A percentile compares a stretch with the other conserved stretches of the same genome.
Evolutionary conservation across 2,113 vertebrate species (phyloP).

Genomic region (Neodon shergylaensis): DNA sequence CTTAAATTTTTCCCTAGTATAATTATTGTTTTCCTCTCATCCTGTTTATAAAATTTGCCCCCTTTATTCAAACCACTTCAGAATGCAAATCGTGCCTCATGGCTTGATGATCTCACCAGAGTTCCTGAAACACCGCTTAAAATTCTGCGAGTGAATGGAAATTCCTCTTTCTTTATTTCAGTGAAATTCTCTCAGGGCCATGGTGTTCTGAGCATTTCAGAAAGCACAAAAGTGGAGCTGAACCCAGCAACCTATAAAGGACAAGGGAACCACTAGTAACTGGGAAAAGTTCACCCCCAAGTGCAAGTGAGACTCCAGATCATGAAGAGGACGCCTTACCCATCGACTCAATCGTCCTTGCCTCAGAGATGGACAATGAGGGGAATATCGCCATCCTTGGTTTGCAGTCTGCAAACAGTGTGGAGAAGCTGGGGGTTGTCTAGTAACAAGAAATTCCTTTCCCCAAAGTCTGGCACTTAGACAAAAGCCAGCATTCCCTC

Average conservation of each 20-base stretch:
- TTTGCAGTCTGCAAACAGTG: not conserved
- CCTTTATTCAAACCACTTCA: constrained; percentile 55
- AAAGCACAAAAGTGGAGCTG: not conserved
- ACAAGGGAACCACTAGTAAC: not conserved
- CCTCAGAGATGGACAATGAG: not conserved
- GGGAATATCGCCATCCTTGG: not conserved
- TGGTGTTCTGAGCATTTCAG: not conserved
- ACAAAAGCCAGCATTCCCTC: not conserved
- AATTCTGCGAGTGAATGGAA: constrained; percentile 57
- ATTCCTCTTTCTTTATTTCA: not conserved
- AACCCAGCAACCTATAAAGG: not conserved
- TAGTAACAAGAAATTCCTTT: not conserved
- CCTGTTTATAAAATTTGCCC: constrained; percentile 15
- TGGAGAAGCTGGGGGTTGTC: not conserved
- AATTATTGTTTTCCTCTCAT: constrained; percentile 59
- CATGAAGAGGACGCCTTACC: rapidly evolving
- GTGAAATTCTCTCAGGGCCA: not conserved
- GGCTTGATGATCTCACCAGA: constrained; percentile 46
- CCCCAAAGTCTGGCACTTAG: not conserved
- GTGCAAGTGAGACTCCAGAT: not conserved
- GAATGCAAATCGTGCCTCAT: constrained; percentile 36
- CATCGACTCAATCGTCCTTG: rapidly evolving
- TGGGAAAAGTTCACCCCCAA: not conserved
- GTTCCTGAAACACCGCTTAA: constrained; percentile 33
- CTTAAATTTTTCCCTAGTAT: not conserved